Evolutionary conservation across 1,140 invertebrate species (phyloP), one percentile per base, ranked within the genome.

Genomic region (Proales similis): DNA sequence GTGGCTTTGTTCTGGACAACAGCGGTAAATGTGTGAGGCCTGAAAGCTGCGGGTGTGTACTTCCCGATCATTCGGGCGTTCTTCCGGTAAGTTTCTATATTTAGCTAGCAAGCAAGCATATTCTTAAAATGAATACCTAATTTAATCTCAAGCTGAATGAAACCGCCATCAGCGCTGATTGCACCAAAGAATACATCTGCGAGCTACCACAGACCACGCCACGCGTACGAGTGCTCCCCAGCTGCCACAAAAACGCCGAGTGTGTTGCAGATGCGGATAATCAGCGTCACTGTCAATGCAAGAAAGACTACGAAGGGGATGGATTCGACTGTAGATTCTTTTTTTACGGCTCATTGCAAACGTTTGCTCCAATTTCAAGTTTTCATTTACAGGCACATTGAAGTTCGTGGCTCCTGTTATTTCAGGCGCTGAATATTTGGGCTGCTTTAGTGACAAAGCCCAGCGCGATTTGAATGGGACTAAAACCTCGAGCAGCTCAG

Each of bases 11-110:
- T 24, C 27, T 57, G 7, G 17, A 57, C n/a, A 42, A 9, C 22
- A 45, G 47, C 19, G 57, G 57, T 12, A 20, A 11, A 26, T 61
- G 57, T 46, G 27, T 61, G 2, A 29, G 22, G 27, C 7, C 19
- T 20, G 57, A 61, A 32, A 2, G 27, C n/a, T 61, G 57, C 38
- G 39, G 57, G 11, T 57, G 51, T 42, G 17, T n/a, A n/a, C 32
- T 57, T 30, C 51, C 51, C 11, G 51, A 57, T 30, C 36, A 29
- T 17, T 24, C 33, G 3, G 51, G 51, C 39, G n/a, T 32, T n/a
- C 20, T 57, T 19, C n/a, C n/a, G n/a, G n/a, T n/a, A n/a, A n/a
- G n/a, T n/a, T n/a, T n/a, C n/a, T n/a, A n/a, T n/a, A n/a, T n/a
- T n/a, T n/a, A n/a, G n/a, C n/a, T n/a, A n/a, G n/a, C n/a, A n/a